Percentiles rank a stretch among this genome's conserved stretches.
These are phyloP conservation scores for Polyommatus iphigenia DNA, from an alignment of 2,888 invertebrate genomes.

Conservation along the genomic window DNA sequence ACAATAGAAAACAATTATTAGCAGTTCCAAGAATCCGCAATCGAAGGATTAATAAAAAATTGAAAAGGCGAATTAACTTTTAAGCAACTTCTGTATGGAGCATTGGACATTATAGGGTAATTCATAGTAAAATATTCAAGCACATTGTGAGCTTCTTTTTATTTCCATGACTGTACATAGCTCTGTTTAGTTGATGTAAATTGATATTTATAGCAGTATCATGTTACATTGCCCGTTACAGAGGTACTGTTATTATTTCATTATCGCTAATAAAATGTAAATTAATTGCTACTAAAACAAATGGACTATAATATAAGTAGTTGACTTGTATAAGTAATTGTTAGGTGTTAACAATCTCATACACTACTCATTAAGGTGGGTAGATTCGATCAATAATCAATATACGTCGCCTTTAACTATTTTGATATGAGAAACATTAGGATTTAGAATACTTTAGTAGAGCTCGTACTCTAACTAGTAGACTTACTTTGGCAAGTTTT, in stretches of 20 bases:
- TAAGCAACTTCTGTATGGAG: background rate
- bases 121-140: no score
- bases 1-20: no score
- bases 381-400: no score
- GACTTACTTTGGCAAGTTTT: background rate
- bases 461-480: background rate
- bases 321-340: background rate
- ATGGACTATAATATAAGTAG: background rate
- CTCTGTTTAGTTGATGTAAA: background rate
- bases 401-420: no score
- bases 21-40: no score
- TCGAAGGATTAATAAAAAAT: no score
- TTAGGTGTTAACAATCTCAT: background rate
- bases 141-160: background rate
- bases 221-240: conserved; percentile 21
- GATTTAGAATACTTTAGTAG: background rate
- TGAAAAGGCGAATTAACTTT: background rate
- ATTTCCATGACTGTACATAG: background rate
- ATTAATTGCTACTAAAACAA: background rate
- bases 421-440: background rate
- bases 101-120: background rate
- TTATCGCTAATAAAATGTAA: conserved; percentile 12
- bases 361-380: background rate
- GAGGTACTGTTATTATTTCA: conserved; percentile 20
- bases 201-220: conserved; percentile 19